Conservation (phyloP, 2,797 vertebrate species). For the Alexandromys oeconomus region DNA sequence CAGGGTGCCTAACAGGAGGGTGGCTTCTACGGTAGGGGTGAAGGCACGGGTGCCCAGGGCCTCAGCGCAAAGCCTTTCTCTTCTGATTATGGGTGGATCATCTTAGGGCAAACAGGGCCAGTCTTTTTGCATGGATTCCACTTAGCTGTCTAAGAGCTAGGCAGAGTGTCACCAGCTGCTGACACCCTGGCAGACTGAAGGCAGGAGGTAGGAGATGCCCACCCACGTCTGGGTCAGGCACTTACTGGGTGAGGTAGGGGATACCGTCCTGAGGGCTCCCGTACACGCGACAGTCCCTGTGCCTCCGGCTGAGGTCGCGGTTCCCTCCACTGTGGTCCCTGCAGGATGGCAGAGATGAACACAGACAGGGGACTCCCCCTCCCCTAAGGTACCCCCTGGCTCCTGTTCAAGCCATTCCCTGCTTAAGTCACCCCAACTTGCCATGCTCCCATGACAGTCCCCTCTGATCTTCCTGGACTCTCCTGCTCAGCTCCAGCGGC, state of each 20-base stretch:
- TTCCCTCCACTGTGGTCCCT: conserved; percentile 99
- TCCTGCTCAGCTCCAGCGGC: not conserved
- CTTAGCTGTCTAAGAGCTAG: not conserved
- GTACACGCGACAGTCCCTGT: conserved; percentile 94
- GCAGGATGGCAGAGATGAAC: conserved; percentile 16
- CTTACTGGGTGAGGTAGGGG: conserved; percentile 97
- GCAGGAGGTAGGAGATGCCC: too few species aligned
- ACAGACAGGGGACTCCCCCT: not conserved
- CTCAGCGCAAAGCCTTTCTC: not conserved
- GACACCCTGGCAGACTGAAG: not conserved
- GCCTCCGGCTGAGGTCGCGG: conserved; percentile 89
- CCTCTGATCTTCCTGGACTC: not conserved
- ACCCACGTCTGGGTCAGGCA: not conserved
- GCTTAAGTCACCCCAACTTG: too few species aligned
- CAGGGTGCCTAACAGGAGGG: not conserved
- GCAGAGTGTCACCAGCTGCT: not conserved
- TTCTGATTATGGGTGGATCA: not conserved
- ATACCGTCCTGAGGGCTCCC: conserved; percentile 95
- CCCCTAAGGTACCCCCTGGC: not conserved
- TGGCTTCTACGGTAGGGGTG: not conserved
- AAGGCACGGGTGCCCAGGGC: not conserved
- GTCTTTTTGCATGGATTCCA: not conserved
- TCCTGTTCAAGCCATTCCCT: not conserved
- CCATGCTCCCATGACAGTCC: not conserved
- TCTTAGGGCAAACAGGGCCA: not conserved